Evolutionary conservation across 2,797 vertebrate species (phyloP).

Genomic region (Sylvilagus floridanus): DNA sequence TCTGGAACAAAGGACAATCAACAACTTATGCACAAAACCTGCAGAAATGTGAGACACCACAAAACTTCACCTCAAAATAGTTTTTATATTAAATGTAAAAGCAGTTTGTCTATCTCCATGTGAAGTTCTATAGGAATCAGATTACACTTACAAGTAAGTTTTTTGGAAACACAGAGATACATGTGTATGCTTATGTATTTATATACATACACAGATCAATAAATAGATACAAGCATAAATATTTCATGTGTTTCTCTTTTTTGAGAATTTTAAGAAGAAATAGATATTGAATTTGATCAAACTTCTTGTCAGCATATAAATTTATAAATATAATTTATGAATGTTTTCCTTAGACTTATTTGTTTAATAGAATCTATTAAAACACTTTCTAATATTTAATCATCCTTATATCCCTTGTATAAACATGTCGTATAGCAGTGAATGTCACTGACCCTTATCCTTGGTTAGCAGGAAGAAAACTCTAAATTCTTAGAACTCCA

Average conservation of each 20-base stretch:
- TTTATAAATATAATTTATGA: neutral
- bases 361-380: neutral
- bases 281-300: neutral
- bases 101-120: no score
- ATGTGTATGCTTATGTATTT: neutral
- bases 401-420: neutral
- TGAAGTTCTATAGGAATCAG: neutral
- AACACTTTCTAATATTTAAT: neutral
- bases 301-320: neutral
- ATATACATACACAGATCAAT: neutral
- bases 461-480: neutral
- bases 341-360: neutral
- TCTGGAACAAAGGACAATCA: neutral
- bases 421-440: neutral
- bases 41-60: neutral
- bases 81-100: no score
- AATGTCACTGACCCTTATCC: neutral
- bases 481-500: neutral
- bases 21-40: neutral
- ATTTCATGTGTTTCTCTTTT: neutral
- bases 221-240: no score
- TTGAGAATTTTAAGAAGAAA: neutral
- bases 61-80: neutral
- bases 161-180: neutral
- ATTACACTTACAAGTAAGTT: neutral